Conservation (phyloP, 2,888 invertebrate genomes). For the Drosophila austrosaltans region DNA sequence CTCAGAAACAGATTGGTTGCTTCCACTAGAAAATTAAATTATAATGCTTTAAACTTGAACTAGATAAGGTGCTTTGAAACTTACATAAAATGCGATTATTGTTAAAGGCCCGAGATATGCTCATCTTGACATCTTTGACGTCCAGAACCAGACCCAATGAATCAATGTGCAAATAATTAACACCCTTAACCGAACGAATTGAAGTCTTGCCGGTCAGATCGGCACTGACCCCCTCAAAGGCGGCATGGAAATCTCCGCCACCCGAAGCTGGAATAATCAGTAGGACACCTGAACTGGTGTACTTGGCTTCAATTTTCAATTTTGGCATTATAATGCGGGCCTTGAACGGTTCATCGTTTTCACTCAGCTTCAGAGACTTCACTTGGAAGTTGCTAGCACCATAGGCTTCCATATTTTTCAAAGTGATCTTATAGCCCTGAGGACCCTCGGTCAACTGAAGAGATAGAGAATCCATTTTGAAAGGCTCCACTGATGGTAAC, state of each 20-base stretch:
- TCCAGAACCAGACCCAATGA: slow-evolving; percentile 86
- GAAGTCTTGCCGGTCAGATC: slow-evolving; percentile 86
- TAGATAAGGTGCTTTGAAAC: slow-evolving; percentile 67
- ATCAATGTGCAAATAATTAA: slow-evolving; percentile 87
- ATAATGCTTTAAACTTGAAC: neutral
- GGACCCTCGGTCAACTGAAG: slow-evolving; percentile 85
- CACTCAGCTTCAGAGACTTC: slow-evolving; percentile 85
- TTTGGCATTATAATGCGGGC: slow-evolving; percentile 87
- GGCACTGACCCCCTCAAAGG: slow-evolving; percentile 86
- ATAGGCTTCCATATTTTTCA: slow-evolving; percentile 86
- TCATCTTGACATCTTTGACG: slow-evolving; percentile 87
- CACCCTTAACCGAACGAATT: slow-evolving; percentile 82
- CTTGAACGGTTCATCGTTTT: slow-evolving; percentile 87
- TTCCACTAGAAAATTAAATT: slow-evolving; percentile 85
- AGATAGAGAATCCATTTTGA: slow-evolving; percentile 86
- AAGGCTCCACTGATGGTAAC: slow-evolving; percentile 88
- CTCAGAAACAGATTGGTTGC: slow-evolving; percentile 89
- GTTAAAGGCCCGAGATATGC: slow-evolving; percentile 87
- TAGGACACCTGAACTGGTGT: slow-evolving; percentile 88
- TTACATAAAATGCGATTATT: slow-evolving; percentile 89
- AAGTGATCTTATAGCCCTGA: slow-evolving; percentile 86
- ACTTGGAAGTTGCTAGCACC: slow-evolving; percentile 88
- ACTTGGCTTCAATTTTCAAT: slow-evolving; percentile 87
- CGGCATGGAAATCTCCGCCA: slow-evolving; percentile 88
- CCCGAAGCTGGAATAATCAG: slow-evolving; percentile 89